Percentiles rank a stretch among this genome's conserved stretches.
Conservation (phyloP, 1,140 invertebrate genomes). For the Wiebesia pumilae region DNA sequence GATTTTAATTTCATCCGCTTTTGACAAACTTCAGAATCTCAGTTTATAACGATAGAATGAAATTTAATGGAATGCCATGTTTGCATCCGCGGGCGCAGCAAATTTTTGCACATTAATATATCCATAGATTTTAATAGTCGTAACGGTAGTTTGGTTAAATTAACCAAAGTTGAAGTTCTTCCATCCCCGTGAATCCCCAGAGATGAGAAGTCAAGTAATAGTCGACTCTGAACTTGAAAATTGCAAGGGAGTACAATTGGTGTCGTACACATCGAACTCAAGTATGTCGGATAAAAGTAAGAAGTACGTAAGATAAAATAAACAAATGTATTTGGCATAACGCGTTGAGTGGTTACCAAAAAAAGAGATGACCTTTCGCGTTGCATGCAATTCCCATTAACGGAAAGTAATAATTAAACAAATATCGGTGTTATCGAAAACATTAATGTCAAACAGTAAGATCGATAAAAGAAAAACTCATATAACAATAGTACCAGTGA, state of each 20-base stretch:
- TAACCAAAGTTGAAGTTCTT: background rate
- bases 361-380: constrained; percentile 17
- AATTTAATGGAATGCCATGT: background rate
- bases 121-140: background rate
- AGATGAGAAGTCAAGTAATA: background rate
- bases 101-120: background rate
- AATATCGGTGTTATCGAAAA: constrained; percentile 30
- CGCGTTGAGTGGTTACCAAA: background rate
- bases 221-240: background rate
- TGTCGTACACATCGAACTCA: background rate
- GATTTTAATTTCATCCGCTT: background rate
- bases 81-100: background rate
- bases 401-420: background rate
- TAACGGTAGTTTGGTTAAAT: background rate
- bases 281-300: too few species aligned
- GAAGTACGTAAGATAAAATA: background rate
- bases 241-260: background rate
- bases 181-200: too few species aligned
- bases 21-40: background rate
- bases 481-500: constrained; percentile 11
- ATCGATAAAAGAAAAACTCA: constrained; percentile 13
- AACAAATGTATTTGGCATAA: background rate
- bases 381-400: constrained; percentile 33
- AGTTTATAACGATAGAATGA: background rate
- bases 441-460: constrained; percentile 45